These are phyloP conservation scores for Protodeltote pygarga DNA, from an alignment of 2,888 invertebrate genomes.

Conservation along the genomic window DNA sequence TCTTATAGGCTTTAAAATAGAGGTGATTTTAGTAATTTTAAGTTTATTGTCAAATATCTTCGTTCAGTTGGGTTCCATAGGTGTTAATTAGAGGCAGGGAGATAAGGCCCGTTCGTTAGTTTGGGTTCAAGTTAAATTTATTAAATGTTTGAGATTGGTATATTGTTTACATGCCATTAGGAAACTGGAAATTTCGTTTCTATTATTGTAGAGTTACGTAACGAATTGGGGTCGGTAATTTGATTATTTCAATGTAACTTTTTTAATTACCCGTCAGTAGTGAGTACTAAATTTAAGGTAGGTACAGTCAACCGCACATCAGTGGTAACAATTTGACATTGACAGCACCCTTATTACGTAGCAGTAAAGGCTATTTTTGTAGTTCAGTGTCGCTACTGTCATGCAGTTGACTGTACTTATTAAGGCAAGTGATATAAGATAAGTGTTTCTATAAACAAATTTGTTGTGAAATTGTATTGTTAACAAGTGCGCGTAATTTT, in stretches of 20 bases:
- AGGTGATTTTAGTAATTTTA: slow-evolving; percentile 17
- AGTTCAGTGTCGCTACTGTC: no score
- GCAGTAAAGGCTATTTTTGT: no score
- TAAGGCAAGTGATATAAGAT: no score
- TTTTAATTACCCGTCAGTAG: no score
- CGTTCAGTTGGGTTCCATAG: slow-evolving; percentile 49
- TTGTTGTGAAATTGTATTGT: no score
- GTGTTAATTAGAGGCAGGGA: slow-evolving; percentile 57
- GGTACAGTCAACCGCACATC: no score
- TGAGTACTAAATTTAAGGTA: no score
- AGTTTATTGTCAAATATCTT: slow-evolving; percentile 24
- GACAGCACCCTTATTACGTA: no score
- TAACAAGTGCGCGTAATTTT: no score
- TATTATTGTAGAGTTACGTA: slow-evolving; percentile 1
- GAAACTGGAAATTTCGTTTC: slow-evolving; percentile 16
- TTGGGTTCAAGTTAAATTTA: slow-evolving; percentile 43
- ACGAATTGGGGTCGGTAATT: slow-evolving; percentile 2
- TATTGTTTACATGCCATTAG: slow-evolving; percentile 43
- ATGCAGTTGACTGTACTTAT: no score
- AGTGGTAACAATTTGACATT: no score
- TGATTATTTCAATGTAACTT: slow-evolving; percentile 3
- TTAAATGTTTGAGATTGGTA: slow-evolving; percentile 42
- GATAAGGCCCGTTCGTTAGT: slow-evolving; percentile 58
- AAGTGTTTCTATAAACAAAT: no score
- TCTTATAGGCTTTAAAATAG: slow-evolving; percentile 13